Evolutionary conservation across 2,888 invertebrate genomes (phyloP).

Genomic region (Pristionchus mayeri): DNA sequence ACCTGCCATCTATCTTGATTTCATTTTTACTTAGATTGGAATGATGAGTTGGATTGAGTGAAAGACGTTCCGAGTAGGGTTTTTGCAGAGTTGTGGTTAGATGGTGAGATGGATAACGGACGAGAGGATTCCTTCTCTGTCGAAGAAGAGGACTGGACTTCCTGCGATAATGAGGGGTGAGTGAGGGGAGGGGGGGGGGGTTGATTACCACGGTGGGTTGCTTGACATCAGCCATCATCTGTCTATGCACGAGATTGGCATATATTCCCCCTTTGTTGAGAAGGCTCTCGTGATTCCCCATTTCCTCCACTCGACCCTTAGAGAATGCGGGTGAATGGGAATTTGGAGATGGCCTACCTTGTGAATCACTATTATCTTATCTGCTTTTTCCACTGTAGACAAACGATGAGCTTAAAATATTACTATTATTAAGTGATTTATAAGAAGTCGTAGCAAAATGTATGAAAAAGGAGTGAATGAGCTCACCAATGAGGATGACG

Average conservation of each 20-base stretch:
- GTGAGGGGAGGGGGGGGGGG: background rate
- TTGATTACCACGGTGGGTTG: background rate
- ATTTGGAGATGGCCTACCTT: conserved; percentile 59
- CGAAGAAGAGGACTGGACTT: background rate
- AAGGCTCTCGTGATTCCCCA: conserved; percentile 79
- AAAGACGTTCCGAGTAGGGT: conserved; percentile 60
- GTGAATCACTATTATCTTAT: conserved; percentile 76
- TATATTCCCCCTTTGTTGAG: conserved; percentile 78
- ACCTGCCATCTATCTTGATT: background rate
- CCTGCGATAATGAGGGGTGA: background rate
- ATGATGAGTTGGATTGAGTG: conserved; percentile 57
- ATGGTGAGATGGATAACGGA: conserved; percentile 43
- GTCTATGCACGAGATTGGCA: conserved; percentile 78
- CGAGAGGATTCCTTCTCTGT: background rate
- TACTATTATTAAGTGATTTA: no score
- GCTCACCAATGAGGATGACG: conserved; percentile 78
- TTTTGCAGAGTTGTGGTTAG: conserved; percentile 56
- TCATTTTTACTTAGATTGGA: conserved; percentile 31
- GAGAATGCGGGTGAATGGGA: background rate
- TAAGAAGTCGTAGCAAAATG: no score
- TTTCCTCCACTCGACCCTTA: conserved; percentile 77
- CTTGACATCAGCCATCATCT: conserved; percentile 62
- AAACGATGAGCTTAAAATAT: conserved; percentile 79
- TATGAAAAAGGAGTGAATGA: no score
- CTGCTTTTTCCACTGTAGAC: conserved; percentile 79